phyloP scores from a whole-genome alignment of 2,888 invertebrate species.

The Druceiella hillmani region DNA sequence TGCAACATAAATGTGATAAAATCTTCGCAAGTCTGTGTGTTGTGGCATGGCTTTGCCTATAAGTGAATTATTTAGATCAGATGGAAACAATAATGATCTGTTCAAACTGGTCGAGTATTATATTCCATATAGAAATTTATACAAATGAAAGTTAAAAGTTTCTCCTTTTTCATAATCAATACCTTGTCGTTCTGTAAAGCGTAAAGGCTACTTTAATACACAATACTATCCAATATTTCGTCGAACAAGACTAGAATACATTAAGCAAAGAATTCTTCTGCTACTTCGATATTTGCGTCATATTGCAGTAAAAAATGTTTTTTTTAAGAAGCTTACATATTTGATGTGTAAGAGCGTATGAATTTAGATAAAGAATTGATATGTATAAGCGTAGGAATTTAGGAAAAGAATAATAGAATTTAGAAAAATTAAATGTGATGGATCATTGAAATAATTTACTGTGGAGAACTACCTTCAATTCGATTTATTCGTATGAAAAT shows the following conservation, averaged over 20 bases:
- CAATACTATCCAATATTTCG: too few relatives aligned
- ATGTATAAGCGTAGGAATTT: too few relatives aligned
- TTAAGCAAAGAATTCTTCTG: conserved; percentile 22
- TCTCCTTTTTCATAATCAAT: conserved; percentile 20
- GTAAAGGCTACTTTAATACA: conserved; percentile 23
- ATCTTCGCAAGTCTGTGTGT: conserved; percentile 23
- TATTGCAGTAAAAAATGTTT: conserved; percentile 23
- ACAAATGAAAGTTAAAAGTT: conserved; percentile 24
- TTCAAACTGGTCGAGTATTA: conserved; percentile 18
- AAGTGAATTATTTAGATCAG: conserved; percentile 8
- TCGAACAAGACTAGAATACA: conserved; percentile 9
- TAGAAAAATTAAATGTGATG: too few relatives aligned
- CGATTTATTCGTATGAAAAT: too few relatives aligned
- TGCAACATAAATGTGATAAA: conserved; percentile 22
- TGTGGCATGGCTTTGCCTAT: conserved; percentile 20
- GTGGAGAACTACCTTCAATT: too few relatives aligned
- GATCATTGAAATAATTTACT: too few relatives aligned
- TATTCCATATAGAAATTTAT: conserved; percentile 20
- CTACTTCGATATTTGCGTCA: conserved; percentile 19
- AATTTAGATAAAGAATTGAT: too few relatives aligned
- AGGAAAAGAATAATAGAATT: too few relatives aligned
- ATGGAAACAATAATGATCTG: not conserved
- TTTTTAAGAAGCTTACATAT: too few relatives aligned
- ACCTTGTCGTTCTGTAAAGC: conserved; percentile 23
- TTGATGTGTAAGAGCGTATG: too few relatives aligned